Percentiles rank a stretch among this genome's conserved stretches.
These are phyloP conservation scores for Merodon equestris DNA, from an alignment of 2,888 invertebrate species.

Conservation along the genomic window DNA sequence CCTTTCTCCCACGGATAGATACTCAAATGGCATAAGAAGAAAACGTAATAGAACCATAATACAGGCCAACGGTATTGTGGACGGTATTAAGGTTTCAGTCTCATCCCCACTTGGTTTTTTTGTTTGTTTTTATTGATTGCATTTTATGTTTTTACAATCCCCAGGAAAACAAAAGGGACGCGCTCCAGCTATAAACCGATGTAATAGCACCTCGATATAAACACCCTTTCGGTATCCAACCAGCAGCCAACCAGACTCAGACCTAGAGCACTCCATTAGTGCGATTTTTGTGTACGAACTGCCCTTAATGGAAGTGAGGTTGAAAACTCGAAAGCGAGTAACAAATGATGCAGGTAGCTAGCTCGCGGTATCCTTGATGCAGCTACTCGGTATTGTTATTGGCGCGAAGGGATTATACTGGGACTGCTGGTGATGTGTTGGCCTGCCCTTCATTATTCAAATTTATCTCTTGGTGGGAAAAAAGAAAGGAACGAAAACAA, in stretches of 20 bases:
- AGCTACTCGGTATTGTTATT: constrained; percentile 10
- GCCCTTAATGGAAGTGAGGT: constrained; percentile 42
- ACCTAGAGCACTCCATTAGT: constrained; percentile 48
- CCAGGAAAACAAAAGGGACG: neutral
- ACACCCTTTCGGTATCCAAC: too few relatives aligned
- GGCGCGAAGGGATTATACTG: constrained; percentile 2
- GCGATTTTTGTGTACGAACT: constrained; percentile 37
- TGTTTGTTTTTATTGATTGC: constrained; percentile 49
- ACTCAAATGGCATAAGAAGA: constrained; percentile 34
- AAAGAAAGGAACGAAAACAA: neutral
- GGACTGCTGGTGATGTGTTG: neutral
- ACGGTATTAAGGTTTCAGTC: constrained; percentile 48
- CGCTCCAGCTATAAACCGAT: neutral
- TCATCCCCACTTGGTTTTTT: too few relatives aligned
- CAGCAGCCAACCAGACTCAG: too few relatives aligned
- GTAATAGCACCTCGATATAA: constrained; percentile 2
- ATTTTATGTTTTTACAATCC: constrained; percentile 10
- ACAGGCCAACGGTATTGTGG: constrained; percentile 32
- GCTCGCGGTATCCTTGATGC: constrained; percentile 5
- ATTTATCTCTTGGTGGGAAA: constrained; percentile 31
- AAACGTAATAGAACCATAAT: constrained; percentile 38
- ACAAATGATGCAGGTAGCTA: constrained; percentile 14
- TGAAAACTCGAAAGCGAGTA: constrained; percentile 3
- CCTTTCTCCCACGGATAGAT: constrained; percentile 17
- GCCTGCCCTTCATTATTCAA: constrained; percentile 42